Evolutionary conservation across 2,888 invertebrate genomes (phyloP).

Genomic region (Tetragonisca angustula): DNA sequence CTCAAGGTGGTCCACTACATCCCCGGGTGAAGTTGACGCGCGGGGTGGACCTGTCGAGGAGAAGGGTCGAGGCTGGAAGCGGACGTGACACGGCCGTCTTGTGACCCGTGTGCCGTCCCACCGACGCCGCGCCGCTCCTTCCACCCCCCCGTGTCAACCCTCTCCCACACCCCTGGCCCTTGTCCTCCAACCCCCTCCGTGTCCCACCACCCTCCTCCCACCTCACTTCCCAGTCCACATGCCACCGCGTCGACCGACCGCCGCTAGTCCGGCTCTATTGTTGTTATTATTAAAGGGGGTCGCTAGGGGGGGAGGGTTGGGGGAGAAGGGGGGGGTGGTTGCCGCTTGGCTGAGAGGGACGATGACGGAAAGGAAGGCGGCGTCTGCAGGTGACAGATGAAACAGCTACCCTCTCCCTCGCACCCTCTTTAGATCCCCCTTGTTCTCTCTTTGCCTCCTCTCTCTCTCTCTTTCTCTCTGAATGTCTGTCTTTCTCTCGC

Average conservation of each 20-base stretch:
- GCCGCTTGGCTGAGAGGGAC: constrained; percentile 78
- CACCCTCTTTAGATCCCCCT: constrained; percentile 61
- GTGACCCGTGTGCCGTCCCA: constrained; percentile 78
- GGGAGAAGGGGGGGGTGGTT: constrained; percentile 43
- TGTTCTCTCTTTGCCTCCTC: constrained; percentile 52
- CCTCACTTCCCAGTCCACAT: constrained; percentile 70
- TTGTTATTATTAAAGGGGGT: constrained; percentile 83
- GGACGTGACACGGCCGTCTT: constrained; percentile 84
- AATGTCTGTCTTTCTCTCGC: constrained; percentile 29
- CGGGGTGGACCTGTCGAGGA: constrained; percentile 78
- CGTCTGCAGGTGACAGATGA: constrained; percentile 85
- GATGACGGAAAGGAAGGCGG: constrained; percentile 84
- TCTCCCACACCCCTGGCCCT: constrained; percentile 36
- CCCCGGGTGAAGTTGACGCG: constrained; percentile 78
- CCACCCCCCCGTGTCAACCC: constrained; percentile 11
- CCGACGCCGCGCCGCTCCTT: constrained; percentile 46
- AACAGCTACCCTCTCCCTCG: constrained; percentile 78
- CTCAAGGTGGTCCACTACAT: constrained; percentile 65
- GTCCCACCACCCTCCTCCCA: constrained; percentile 14
- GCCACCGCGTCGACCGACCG: constrained; percentile 73
- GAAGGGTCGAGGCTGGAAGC: constrained; percentile 79
- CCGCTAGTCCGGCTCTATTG: constrained; percentile 80
- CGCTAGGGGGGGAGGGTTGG: constrained; percentile 49
- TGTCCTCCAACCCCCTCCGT: background rate
- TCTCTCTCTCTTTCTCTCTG: constrained; percentile 35